Percentiles rank a stretch among this genome's conserved stretches.
Conservation (phyloP, 2,888 invertebrate species). For the Baccha elongata region DNA sequence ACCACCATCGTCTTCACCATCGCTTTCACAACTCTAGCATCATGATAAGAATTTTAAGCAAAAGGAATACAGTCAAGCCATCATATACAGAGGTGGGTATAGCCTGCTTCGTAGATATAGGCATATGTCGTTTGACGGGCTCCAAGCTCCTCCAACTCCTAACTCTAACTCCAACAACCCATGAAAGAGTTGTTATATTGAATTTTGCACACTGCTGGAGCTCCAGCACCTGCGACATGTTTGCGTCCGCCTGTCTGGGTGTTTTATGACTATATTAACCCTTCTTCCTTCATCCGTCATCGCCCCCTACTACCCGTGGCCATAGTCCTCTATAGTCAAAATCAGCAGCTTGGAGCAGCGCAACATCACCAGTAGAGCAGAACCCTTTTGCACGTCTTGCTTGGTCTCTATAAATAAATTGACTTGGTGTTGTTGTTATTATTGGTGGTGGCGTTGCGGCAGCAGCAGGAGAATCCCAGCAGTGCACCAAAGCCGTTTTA, state of each 20-base stretch:
- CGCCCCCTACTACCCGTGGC: not conserved
- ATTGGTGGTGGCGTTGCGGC: conserved; percentile 22
- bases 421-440: conserved; percentile 55
- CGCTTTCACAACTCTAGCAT: conserved; percentile 46
- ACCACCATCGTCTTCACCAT: not conserved
- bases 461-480: conserved; percentile 24
- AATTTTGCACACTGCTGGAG: conserved; percentile 69
- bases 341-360: conserved; percentile 28
- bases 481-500: conserved; percentile 71
- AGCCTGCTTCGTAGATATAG: conserved; percentile 30
- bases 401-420: conserved; percentile 72
- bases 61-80: conserved; percentile 38
- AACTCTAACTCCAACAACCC: conserved; percentile 19
- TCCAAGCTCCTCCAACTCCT: conserved; percentile 11
- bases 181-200: conserved; percentile 72
- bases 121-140: conserved; percentile 54
- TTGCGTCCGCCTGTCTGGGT: conserved; percentile 73
- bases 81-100: conserved; percentile 14
- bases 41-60: conserved; percentile 72
- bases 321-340: conserved; percentile 14
- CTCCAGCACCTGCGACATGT: conserved; percentile 72
- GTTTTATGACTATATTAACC: conserved; percentile 74
- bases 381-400: conserved; percentile 65
- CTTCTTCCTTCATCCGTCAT: conserved; percentile 41
- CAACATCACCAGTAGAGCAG: conserved; percentile 32